A percentile compares a stretch with the other conserved stretches of the same genome.
Evolutionary conservation across 1,140 invertebrate genomes (phyloP).

Genomic region (Lordiphosa clarofinis): DNA sequence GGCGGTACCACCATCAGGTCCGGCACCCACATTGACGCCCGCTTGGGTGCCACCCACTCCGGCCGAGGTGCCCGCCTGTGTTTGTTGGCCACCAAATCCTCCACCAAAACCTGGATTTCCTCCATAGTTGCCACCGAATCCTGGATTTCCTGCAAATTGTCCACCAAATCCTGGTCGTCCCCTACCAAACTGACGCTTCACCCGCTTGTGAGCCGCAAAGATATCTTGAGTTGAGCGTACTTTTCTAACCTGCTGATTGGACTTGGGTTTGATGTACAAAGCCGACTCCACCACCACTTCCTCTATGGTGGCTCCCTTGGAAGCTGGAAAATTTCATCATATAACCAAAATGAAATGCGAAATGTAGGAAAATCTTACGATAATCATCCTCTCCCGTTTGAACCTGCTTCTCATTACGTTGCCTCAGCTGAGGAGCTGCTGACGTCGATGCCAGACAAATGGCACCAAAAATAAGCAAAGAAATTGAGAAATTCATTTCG

Average conservation of each 20-base stretch:
- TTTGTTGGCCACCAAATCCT: slow-evolving; percentile 19
- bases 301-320: slow-evolving; percentile 66
- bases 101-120: neutral
- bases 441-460: slow-evolving; percentile 39
- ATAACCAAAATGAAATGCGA: neutral
- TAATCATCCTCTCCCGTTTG: slow-evolving; percentile 45
- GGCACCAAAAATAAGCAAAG: slow-evolving; percentile 40
- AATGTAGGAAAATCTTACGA: slow-evolving; percentile 37
- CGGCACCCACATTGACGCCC: slow-evolving; percentile 49
- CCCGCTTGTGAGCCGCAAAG: slow-evolving; percentile 57
- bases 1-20: slow-evolving; percentile 52
- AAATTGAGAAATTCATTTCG: slow-evolving; percentile 55
- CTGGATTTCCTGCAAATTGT: slow-evolving; percentile 2
- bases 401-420: slow-evolving; percentile 68
- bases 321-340: slow-evolving; percentile 25
- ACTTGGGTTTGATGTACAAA: slow-evolving; percentile 73
- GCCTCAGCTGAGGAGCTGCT: slow-evolving; percentile 51
- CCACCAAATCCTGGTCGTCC: slow-evolving; percentile 18
- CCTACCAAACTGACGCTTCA: slow-evolving; percentile 45
- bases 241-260: slow-evolving; percentile 52
- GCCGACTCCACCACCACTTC: slow-evolving; percentile 79
- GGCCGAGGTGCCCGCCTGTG: slow-evolving; percentile 34
- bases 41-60: slow-evolving; percentile 41
- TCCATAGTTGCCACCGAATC: slow-evolving; percentile 11
- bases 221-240: slow-evolving; percentile 40